phyloP scores from a whole-genome alignment of 2,888 invertebrate species.

The Netelia virgata region DNA sequence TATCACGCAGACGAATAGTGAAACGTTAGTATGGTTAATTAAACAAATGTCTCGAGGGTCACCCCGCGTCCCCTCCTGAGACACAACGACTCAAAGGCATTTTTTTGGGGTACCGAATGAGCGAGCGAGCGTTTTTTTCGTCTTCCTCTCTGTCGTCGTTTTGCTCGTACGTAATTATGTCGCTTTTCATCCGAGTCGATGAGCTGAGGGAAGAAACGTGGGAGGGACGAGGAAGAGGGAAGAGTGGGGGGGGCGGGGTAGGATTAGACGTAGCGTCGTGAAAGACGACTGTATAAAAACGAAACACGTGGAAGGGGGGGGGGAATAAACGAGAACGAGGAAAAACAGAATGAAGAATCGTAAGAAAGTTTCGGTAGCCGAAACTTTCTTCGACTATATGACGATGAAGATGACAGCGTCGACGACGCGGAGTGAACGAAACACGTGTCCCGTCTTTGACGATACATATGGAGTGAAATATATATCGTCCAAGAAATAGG shows the following conservation, averaged over 20 bases:
- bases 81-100: constrained; percentile 19
- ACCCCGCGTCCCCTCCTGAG: constrained; percentile 25
- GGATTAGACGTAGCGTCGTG: not conserved
- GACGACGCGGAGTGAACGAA: constrained; percentile 20
- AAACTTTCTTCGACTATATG: constrained; percentile 57
- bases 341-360: constrained; percentile 53
- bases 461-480: constrained; percentile 63
- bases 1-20: constrained; percentile 68
- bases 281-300: constrained; percentile 29
- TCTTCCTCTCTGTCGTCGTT: constrained; percentile 39
- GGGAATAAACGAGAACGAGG: constrained; percentile 57
- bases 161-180: constrained; percentile 66
- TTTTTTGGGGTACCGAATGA: constrained; percentile 48
- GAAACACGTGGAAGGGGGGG: not conserved
- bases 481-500: not conserved
- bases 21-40: constrained; percentile 73
- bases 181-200: constrained; percentile 64
- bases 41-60: constrained; percentile 68
- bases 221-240: constrained; percentile 3
- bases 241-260: not conserved
- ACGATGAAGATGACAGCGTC: constrained; percentile 39
- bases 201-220: constrained; percentile 36
- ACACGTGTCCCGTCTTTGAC: constrained; percentile 67
- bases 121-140: constrained; percentile 28
- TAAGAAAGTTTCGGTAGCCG: constrained; percentile 57